Evolutionary conservation across 2,113 vertebrate species (phyloP).

Genomic region (Indri indri): DNA sequence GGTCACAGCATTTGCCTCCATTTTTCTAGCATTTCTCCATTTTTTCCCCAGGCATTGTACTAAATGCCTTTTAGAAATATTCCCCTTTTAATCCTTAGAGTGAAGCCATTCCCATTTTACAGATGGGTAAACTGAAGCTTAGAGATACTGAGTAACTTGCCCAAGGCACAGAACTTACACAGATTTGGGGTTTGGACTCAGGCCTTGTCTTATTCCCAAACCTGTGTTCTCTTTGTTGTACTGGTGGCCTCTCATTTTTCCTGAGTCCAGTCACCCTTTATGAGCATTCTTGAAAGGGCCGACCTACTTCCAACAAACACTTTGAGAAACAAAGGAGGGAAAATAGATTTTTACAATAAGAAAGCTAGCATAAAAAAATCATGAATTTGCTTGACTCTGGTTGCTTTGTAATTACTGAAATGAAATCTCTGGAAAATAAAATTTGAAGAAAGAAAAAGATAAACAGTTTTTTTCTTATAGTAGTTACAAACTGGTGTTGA

Average conservation of each 20-base stretch:
- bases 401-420: conserved; percentile 28
- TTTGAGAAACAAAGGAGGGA: conserved; percentile 43
- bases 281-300: conserved; percentile 20
- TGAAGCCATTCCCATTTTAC: conserved; percentile 37
- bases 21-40: neutral
- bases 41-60: neutral
- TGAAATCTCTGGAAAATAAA: conserved; percentile 41
- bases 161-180: neutral
- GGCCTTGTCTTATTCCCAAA: conserved; percentile 36
- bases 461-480: neutral
- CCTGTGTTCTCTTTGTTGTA: neutral
- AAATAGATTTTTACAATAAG: conserved; percentile 46
- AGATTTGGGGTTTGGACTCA: conserved; percentile 36
- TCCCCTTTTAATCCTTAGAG: neutral
- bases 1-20: neutral
- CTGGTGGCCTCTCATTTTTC: conserved; percentile 39
- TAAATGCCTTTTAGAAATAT: conserved; percentile 41
- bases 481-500: neutral
- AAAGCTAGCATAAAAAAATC: neutral
- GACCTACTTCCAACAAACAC: neutral
- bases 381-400: neutral
- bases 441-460: conserved; percentile 4
- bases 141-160: conserved; percentile 39
- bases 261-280: neutral
- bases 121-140: neutral